These are phyloP conservation scores for Aphelinus certus DNA, from an alignment of 1,140 invertebrate genomes.

Conservation along the genomic window DNA sequence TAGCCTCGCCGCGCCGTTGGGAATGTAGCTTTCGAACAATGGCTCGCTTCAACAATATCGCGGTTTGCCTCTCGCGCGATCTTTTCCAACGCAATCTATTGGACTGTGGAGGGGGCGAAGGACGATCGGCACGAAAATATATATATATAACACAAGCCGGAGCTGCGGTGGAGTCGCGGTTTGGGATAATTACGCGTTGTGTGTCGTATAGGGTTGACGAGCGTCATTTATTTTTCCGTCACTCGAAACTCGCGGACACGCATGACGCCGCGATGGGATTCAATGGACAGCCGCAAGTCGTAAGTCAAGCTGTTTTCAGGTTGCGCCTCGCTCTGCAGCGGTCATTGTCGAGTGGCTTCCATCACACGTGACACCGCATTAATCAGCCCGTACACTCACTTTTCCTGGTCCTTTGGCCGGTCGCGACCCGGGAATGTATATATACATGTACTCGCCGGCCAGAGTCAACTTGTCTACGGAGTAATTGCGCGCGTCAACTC, in stretches of 20 bases:
- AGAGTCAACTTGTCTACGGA: too few species aligned
- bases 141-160: too few species aligned
- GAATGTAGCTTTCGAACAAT: too few species aligned
- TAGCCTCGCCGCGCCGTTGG: too few species aligned
- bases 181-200: not conserved
- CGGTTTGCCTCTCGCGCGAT: too few species aligned
- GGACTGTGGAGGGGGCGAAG: too few species aligned
- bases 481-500: too few species aligned
- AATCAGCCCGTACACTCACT: conserved; percentile 19
- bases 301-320: conserved; percentile 29
- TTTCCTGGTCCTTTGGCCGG: not conserved
- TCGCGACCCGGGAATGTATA: too few species aligned
- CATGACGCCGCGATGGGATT: conserved; percentile 7
- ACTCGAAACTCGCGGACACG: conserved; percentile 2
- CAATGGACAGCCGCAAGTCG: conserved; percentile 12
- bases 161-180: conserved; percentile 41
- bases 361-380: conserved; percentile 31
- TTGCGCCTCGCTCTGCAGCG: conserved; percentile 13
- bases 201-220: not conserved
- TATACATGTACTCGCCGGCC: too few species aligned
- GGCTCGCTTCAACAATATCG: too few species aligned
- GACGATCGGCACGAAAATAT: too few species aligned
- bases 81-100: too few species aligned
- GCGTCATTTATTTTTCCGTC: conserved; percentile 22
- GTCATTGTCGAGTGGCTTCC: conserved; percentile 32